Evolutionary conservation across 2,888 invertebrate genomes (phyloP).

Genomic region (Microplitis deprimator): DNA sequence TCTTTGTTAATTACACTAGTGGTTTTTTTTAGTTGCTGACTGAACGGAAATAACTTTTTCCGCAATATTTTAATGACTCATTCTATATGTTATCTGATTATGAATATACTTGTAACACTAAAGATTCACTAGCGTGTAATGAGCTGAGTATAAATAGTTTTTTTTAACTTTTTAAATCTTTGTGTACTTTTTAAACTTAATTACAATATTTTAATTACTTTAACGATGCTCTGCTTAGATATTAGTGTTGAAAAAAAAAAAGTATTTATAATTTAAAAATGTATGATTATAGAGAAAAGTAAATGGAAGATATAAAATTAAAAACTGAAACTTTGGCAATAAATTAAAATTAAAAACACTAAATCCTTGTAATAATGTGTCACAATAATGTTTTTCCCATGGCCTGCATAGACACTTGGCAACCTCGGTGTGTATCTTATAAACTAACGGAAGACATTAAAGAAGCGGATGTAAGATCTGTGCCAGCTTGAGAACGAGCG

Average conservation of each 20-base stretch:
- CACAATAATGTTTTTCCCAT: slow-evolving; percentile 34
- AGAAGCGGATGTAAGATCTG: slow-evolving; percentile 35
- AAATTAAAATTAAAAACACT: slow-evolving; percentile 26
- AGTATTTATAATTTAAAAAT: no score
- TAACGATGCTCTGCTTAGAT: not conserved
- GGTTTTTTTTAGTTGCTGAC: not conserved
- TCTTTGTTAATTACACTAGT: not conserved
- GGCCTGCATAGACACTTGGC: slow-evolving; percentile 35
- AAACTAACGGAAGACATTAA: slow-evolving; percentile 37
- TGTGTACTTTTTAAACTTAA: not conserved
- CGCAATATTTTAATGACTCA: slow-evolving; percentile 23
- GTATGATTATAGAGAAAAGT: no score
- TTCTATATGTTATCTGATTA: slow-evolving; percentile 5
- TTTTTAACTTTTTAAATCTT: not conserved
- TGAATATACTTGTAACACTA: slow-evolving; percentile 7
- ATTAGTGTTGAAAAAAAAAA: not conserved
- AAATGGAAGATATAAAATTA: no score
- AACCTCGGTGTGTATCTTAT: slow-evolving; percentile 21
- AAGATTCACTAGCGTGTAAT: slow-evolving; percentile 16
- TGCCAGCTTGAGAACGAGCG: slow-evolving; percentile 14
- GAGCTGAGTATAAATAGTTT: not conserved
- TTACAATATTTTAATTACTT: not conserved
- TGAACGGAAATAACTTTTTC: slow-evolving; percentile 16
- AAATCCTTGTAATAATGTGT: slow-evolving; percentile 25
- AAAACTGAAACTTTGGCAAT: not conserved